Evolutionary conservation across 2,797 vertebrate genomes (phyloP), one percentile per base, ranked within the genome.

Genomic region (Pantherophis alleghaniensis): DNA sequence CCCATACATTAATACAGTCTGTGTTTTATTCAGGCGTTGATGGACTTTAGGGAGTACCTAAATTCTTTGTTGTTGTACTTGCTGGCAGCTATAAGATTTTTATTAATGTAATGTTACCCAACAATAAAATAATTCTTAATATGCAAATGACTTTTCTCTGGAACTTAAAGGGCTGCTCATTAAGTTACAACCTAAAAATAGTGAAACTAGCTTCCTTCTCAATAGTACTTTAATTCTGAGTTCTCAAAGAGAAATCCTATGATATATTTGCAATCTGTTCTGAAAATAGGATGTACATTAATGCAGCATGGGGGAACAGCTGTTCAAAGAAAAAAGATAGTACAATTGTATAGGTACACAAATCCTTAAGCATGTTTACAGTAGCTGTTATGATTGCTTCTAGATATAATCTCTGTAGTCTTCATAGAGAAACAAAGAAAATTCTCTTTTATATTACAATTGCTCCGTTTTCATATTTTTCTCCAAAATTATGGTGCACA

Each of bases 1-100:
- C 97, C 97, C 97, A 98, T 97, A 98, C 95, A 97, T 98, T 98
- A 98, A 98, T 96, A 97, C 5, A 96, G 96, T 96, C 96, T 95
- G 89, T 97, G 95, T 97, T 98, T 97, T 98, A 97, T 97, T 97
- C 97, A 97, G 97, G 96, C 94, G 96, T 95, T 97, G 97, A 98
- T 97, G 97, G 97, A 97, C 98, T 98, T 98, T 97, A 98, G 97
- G 97, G 96, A 97, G 94, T 97, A 91, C 93, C 97, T 96, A 96
- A 95, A 96, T 97, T 97, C 96, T 95, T 94, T 93, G 91, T 96
- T 96, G 93, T 94, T 96, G 53, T 96, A 96, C 94, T 96, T 97
- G 94, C 96, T 97, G 94, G 94, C 96, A 96, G 95, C 88, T 96
- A 22, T 93, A 94, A 92, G 94, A 95, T 96, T 95, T 97, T 97